Conservation (phyloP, 2,888 invertebrate genomes). For the Cantharis nigra region DNA sequence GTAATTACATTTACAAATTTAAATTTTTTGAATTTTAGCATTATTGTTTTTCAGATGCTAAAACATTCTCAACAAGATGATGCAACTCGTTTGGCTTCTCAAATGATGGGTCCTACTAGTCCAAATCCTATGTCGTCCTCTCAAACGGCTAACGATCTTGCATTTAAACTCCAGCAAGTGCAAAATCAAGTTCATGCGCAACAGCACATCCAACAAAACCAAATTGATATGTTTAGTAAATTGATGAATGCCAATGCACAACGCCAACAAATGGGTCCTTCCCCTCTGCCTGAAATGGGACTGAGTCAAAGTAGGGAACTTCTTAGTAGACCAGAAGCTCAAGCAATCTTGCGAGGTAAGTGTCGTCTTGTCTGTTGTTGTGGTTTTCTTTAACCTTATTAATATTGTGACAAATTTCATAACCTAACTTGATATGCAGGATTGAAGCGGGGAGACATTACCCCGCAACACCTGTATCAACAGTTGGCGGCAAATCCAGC, state of each 20-base stretch:
- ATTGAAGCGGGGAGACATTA: constrained; percentile 77
- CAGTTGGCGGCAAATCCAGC: constrained; percentile 75
- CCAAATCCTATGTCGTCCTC: constrained; percentile 33
- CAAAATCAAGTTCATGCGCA: constrained; percentile 51
- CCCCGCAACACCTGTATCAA: constrained; percentile 74
- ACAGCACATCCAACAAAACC: constrained; percentile 47
- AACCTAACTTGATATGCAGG: constrained; percentile 56
- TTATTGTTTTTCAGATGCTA: constrained; percentile 59
- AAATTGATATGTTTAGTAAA: constrained; percentile 53
- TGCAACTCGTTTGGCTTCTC: constrained; percentile 43
- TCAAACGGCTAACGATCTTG: constrained; percentile 50
- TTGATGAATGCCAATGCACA: constrained; percentile 47
- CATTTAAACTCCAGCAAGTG: constrained; percentile 60
- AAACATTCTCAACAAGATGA: constrained; percentile 60
- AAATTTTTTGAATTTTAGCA: not conserved
- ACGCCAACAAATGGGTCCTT: constrained; percentile 45
- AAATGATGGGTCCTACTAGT: constrained; percentile 36
- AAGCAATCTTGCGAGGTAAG: constrained; percentile 75
- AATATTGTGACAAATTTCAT: not conserved
- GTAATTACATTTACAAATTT: constrained; percentile 44
- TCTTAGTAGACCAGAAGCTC: constrained; percentile 74
- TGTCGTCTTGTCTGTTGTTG: constrained; percentile 1
- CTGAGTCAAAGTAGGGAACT: constrained; percentile 65
- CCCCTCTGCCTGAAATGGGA: constrained; percentile 57
- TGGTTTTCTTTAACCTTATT: not conserved